Conservation (phyloP, 2,888 invertebrate genomes). For the Diplolepis rosae region DNA sequence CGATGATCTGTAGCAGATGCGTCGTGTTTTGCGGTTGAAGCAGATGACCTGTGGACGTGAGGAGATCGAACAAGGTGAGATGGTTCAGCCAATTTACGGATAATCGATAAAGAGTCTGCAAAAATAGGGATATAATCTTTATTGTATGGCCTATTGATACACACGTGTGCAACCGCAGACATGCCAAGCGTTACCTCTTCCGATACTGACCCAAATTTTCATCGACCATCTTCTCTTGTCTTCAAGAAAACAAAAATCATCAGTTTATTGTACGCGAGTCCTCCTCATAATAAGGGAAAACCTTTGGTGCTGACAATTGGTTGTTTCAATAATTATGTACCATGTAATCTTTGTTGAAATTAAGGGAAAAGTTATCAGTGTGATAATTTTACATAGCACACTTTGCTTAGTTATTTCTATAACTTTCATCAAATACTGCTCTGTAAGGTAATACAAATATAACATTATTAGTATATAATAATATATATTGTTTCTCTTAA, state of each 20-base stretch:
- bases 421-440: no score
- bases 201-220: conserved; percentile 20
- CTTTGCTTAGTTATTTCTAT: no score
- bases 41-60: conserved; percentile 29
- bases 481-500: no score
- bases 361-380: no score
- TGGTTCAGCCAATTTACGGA: conserved; percentile 27
- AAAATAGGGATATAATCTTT: conserved; percentile 15
- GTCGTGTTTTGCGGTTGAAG: conserved; percentile 29
- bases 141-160: conserved; percentile 14
- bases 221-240: neutral
- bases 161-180: conserved; percentile 22
- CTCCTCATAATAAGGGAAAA: neutral
- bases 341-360: no score
- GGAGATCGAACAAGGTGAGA: conserved; percentile 24
- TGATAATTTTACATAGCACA: no score
- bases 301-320: conserved; percentile 6
- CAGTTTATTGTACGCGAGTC: neutral
- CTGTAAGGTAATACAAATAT: no score
- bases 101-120: conserved; percentile 22
- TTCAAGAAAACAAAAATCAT: neutral
- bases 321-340: neutral
- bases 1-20: conserved; percentile 26
- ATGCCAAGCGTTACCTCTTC: neutral
- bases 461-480: no score